Evolutionary conservation across 2,797 vertebrate genomes (phyloP), one percentile per base, ranked within the genome.

Genomic region (Oryzias dopingdopingensis): DNA sequence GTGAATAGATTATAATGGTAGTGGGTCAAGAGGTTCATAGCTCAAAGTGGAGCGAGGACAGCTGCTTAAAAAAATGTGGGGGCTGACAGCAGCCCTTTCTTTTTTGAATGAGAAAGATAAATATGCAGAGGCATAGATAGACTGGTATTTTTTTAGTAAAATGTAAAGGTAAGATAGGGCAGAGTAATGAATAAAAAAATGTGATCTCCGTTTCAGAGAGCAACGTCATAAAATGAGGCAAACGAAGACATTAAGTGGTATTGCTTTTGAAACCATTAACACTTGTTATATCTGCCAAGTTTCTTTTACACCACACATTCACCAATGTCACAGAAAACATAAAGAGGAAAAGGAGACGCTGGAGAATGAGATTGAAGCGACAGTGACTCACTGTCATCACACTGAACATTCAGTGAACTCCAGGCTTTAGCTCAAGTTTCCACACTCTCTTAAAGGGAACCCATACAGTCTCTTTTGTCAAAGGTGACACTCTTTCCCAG

Each of bases 1-100:
- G 63, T 83, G 85, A 87, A 87, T 84, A 74, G 80, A 75, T 77
- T 69, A 68, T 42, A 59, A 66, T 75, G 82, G 85, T 80, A 58
- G 51, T 4, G 50, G 4, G 80, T 84, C 83, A 86, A 74, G 62
- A 51, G 55, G 59, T 67, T 78, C 81, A 75, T 52, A 53, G 70
- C 76, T 77, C 49, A 58, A 52, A 64, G 67, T 49, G 56, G 70
- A 77, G 70, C 65, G 47, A 76, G 65, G 56, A 68, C 77, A 60
- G 59, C 5, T 29, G 72, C 51, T 81, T 55, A 45, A 55, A 56
- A 45, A 64, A 43, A 65, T 55, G 71, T 13, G 37, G 44, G 65
- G 54, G 20, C 42, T 7, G 16, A 14, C 20, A 45, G n/a, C 29
- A 32, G 29, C 8, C 12, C 32, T 12, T 37, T 12, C 10, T 37